phyloP scores from a whole-genome alignment of 2,113 vertebrate genomes.

The Phylloscopus whistleri region DNA sequence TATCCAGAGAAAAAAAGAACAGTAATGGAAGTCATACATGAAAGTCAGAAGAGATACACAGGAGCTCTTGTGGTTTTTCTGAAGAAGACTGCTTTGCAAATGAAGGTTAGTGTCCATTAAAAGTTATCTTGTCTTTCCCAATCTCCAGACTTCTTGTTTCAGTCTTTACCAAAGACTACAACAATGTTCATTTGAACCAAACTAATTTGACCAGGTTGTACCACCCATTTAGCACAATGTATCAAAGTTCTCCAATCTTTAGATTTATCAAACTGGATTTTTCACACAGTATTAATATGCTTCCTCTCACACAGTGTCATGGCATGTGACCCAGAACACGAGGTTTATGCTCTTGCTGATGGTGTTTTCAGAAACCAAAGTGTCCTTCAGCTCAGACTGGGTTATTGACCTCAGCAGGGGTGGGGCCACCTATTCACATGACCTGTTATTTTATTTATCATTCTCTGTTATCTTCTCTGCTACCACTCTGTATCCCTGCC shows the following conservation, averaged over 20 bases:
- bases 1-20: not conserved
- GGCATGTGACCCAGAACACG: not conserved
- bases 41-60: not conserved
- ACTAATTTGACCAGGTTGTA: not conserved
- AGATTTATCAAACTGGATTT: not conserved
- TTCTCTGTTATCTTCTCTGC: not conserved
- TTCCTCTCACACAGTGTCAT: not conserved
- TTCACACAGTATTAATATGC: not conserved
- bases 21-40: not conserved
- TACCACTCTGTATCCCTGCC: not conserved
- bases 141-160: not conserved
- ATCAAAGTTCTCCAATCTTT: not conserved
- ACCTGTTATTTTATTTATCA: not conserved
- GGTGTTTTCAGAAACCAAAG: not conserved
- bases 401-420: not conserved
- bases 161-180: not conserved
- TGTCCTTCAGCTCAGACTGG: not conserved
- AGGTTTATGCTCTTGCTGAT: not conserved
- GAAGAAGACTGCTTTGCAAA: not conserved
- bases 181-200: not conserved
- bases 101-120: not conserved
- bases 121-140: not conserved
- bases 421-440: not conserved
- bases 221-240: rapidly evolving
- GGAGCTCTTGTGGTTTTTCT: not conserved